Evolutionary conservation across 2,113 vertebrate species (phyloP), one percentile per base, ranked within the genome.

Genomic region (Bombycilla garrulus): DNA sequence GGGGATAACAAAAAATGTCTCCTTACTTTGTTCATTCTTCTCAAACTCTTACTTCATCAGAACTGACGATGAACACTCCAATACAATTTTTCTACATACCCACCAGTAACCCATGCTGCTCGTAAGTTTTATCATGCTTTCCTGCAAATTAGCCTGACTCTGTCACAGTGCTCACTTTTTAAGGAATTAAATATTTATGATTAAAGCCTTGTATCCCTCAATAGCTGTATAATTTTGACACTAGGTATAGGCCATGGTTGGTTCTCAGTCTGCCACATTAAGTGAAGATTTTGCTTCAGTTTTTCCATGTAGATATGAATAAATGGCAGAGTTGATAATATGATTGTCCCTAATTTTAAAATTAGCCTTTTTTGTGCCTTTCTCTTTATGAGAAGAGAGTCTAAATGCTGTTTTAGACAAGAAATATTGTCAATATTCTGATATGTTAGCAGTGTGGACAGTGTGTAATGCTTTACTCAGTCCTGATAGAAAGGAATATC

Each of bases 11-110:
- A 74, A 81, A 45, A 76, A 45, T 56, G 26, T 81, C 66, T 82
- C 84, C 72, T 86, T 44, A 15, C 3, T 9, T 33, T 66, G 73
- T 38, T 72, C 50, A 80, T 84, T 93, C 48, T 93, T 96, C 51
- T 92, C 82, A 96, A 91, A 92, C 13, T 95, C 61, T 93, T 94
- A 36, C 53, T 92, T 93, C 24, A 73, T 80, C 60, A 94, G 60
- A 94, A 45, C 33, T 92, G 65, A 92, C 22, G 40, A 86, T 86
- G 87, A 86, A 58, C 28, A 88, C 26, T 73, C 38, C 61, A 69
- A 73, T 72, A 67, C 69, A 20, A 7, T 94, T 81, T 78, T 38
- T 60, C 36, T 47, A 44, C 19, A 40, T 50, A 48, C 25, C 10
- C n/a, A 81, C 36, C 45, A 62, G 31, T 88, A 40, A 78, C 40